These are phyloP conservation scores for Spongilla lacustris DNA, from an alignment of 37 sponge, comb jelly and placozoan genomes.

Conservation along the genomic window DNA sequence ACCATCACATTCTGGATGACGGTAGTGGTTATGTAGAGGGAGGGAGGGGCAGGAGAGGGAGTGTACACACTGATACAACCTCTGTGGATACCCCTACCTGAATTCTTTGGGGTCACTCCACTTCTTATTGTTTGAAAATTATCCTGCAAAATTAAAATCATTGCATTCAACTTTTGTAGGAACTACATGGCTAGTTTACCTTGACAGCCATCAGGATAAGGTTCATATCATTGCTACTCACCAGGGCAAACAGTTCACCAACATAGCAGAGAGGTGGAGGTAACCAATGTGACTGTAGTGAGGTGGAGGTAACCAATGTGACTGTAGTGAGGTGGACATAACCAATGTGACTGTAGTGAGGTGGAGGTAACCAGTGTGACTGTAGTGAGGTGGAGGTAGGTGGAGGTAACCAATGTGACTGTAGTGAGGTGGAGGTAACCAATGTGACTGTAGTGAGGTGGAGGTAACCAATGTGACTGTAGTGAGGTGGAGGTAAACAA, in stretches of 20 bases:
- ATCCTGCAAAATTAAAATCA: slow-evolving; percentile 26
- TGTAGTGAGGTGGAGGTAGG: too few species aligned
- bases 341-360: too few species aligned
- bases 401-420: too few species aligned
- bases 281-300: not conserved
- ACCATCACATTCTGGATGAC: not conserved
- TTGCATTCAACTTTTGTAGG: too few species aligned
- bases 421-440: too few species aligned
- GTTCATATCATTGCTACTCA: not conserved
- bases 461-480: too few species aligned
- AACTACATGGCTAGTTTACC: not conserved
- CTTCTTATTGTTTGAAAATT: slow-evolving; percentile 72
- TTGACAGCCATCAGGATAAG: not conserved
- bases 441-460: too few species aligned
- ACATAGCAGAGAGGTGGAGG: not conserved
- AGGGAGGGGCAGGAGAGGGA: not conserved
- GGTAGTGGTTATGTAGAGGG: not conserved
- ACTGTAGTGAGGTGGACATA: too few species aligned
- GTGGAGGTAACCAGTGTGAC: too few species aligned
- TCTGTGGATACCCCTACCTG: not conserved
- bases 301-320: too few species aligned
- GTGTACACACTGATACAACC: not conserved
- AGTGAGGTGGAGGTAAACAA: too few species aligned
- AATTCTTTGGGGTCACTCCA: slow-evolving; percentile 18
- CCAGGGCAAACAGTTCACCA: not conserved